Evolutionary conservation across 2,797 vertebrate species (phyloP).

Genomic region (Tauraco hartlaubi): DNA sequence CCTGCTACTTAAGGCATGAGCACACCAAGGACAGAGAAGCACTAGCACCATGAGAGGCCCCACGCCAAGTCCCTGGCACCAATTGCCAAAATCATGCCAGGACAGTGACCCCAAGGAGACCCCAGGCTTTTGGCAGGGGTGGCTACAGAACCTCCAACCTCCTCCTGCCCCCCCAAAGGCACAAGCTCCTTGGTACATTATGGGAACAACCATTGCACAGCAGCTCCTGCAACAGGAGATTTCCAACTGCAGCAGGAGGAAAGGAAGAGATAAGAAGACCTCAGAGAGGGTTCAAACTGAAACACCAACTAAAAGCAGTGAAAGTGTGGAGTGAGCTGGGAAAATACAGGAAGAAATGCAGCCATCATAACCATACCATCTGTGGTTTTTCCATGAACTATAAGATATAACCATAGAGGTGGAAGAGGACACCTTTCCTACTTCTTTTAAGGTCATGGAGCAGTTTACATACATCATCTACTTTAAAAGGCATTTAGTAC

Average conservation of each 20-base stretch:
- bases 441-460: neutral
- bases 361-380: neutral
- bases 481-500: neutral
- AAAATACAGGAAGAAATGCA: neutral
- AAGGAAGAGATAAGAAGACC: neutral
- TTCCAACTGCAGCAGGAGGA: neutral
- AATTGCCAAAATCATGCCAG: neutral
- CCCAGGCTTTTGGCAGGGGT: neutral
- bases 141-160: neutral
- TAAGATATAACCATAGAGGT: neutral
- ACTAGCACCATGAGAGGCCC: neutral
- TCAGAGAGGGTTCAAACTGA: neutral
- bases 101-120: neutral
- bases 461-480: neutral
- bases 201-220: rapidly evolving
- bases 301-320: neutral
- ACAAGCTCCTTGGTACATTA: rapidly evolving
- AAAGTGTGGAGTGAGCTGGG: neutral
- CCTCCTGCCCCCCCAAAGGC: neutral
- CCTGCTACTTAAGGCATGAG: neutral
- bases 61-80: neutral
- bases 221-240: neutral
- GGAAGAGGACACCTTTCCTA: neutral
- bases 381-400: neutral
- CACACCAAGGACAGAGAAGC: neutral